Evolutionary conservation across 2,797 vertebrate genomes (phyloP), one percentile per base, ranked within the genome.

Genomic region (Orientallactaga sibirica): DNA sequence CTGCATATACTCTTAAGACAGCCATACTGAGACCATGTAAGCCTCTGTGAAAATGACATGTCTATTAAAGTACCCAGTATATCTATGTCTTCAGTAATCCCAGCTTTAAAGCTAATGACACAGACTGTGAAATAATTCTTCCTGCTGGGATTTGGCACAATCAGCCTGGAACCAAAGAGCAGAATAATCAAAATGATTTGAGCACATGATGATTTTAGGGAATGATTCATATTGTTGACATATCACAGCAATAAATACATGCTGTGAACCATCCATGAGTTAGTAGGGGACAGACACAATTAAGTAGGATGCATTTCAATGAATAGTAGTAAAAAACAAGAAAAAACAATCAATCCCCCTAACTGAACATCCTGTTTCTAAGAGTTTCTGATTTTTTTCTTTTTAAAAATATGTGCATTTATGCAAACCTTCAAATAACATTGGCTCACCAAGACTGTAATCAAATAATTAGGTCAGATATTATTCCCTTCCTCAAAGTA

Each of bases 381-480:
- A 93, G 84, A 96, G 84, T 78, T 67, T 91, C 10, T 43, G 20
- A 90, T 87, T 22, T 64, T 78, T 62, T 66, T 67, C 12, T 33
- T 92, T 95, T 94, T 93, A 22, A 95, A 87, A 95, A 85, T 96
- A 33, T 95, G 27, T 43, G 33, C 93, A 96, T 96, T 96, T 94
- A 96, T 93, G 97, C 93, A 85, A 97, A 95, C 90, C 92, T 96
- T 95, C 5, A 85, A 88, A 86, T 96, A 82, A 73, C 19, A 93
- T 64, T 97, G 73, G 79, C 80, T 98, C 92, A 95, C 92, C 96
- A 86, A 96, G 93, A 96, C 84, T 93, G 80, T 88, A 97, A 97
- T 94, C 74, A 97, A 95, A 66, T 95, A 97, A 97, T 96, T 96
- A 78, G 7, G 80, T 70, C 12, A 81, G 29, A 92, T 90, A 92